Conservation (phyloP, 2,888 invertebrate species). For the Sicus ferrugineus region DNA sequence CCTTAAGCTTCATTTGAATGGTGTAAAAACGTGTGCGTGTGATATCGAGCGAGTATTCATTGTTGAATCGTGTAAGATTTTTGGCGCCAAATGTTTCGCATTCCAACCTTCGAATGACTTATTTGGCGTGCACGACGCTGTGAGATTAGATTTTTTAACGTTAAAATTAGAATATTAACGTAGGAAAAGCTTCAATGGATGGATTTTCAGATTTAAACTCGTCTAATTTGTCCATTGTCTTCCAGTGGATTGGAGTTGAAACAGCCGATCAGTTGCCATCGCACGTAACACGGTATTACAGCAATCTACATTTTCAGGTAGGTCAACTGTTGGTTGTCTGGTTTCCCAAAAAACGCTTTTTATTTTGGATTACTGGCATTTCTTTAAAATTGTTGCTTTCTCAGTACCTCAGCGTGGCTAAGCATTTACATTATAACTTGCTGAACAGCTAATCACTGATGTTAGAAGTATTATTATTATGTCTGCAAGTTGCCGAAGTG, state of each 20-base stretch:
- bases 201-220: slow-evolving; percentile 36
- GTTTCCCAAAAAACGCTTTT: too few relatives aligned
- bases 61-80: slow-evolving; percentile 12
- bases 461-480: too few relatives aligned
- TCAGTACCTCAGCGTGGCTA: too few relatives aligned
- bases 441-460: too few relatives aligned
- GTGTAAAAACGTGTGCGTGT: not conserved
- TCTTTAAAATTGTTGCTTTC: too few relatives aligned
- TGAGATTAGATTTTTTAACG: not conserved
- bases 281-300: slow-evolving; percentile 74
- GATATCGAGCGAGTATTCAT: not conserved
- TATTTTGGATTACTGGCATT: too few relatives aligned
- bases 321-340: too few relatives aligned
- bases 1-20: slow-evolving; percentile 19
- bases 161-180: not conserved
- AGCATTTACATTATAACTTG: too few relatives aligned
- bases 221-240: slow-evolving; percentile 43
- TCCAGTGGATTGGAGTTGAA: slow-evolving; percentile 73
- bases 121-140: not conserved
- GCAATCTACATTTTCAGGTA: slow-evolving; percentile 65
- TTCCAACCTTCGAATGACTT: not conserved
- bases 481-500: too few relatives aligned
- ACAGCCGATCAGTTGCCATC: slow-evolving; percentile 71
- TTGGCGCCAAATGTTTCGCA: slow-evolving; percentile 23
- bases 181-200: slow-evolving; percentile 46